Conservation (phyloP, 2,113 vertebrate genomes). For the Loxodonta africana region DNA sequence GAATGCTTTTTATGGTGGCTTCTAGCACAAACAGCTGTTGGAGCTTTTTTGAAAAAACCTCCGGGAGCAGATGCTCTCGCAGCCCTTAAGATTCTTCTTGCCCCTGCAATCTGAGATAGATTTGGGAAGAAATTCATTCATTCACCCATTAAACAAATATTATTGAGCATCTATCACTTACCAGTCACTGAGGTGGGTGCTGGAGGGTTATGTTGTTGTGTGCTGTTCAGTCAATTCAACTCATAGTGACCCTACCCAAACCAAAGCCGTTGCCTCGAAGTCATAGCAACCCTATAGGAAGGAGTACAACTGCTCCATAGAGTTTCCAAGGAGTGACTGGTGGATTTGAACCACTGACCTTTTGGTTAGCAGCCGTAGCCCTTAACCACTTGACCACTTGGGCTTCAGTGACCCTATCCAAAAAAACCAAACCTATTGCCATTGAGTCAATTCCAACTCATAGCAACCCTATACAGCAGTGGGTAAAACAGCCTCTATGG, state of each 20-base stretch:
- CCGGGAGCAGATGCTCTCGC: constrained; percentile 84
- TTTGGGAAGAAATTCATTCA: constrained; percentile 17
- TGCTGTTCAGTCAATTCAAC: background rate
- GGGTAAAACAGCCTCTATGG: background rate
- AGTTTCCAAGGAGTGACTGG: too few relatives aligned
- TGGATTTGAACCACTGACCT: too few relatives aligned
- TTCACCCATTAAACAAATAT: constrained; percentile 55
- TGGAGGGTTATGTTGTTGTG: background rate
- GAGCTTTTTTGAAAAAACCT: constrained; percentile 78
- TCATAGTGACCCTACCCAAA: background rate
- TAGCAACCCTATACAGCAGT: too few relatives aligned
- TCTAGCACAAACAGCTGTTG: constrained; percentile 87
- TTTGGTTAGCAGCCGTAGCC: too few relatives aligned
- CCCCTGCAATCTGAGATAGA: constrained; percentile 19
- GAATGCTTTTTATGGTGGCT: constrained; percentile 86
- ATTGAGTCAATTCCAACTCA: too few relatives aligned
- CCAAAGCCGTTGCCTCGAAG: too few relatives aligned
- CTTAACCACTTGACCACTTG: too few relatives aligned
- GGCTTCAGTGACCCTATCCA: background rate
- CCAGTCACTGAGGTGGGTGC: background rate
- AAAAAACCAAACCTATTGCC: too few relatives aligned
- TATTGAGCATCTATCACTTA: background rate
- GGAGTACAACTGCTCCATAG: too few relatives aligned
- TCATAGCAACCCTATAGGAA: too few relatives aligned
- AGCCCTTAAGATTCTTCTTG: constrained; percentile 72